phyloP scores from a whole-genome alignment of 2,888 invertebrate genomes.

The Drosophila percnosoma region DNA sequence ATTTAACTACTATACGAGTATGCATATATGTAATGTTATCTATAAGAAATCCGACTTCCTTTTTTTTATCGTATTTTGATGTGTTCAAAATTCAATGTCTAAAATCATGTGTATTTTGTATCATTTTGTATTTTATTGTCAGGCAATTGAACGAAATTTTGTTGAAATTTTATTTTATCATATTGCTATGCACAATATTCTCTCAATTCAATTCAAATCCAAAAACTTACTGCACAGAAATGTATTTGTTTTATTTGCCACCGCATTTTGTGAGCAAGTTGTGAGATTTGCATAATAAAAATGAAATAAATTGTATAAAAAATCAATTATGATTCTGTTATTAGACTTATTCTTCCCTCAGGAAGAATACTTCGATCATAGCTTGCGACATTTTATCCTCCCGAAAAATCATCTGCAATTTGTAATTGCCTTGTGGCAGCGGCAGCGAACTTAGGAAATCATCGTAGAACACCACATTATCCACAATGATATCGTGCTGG shows the following conservation, averaged over 20 bases:
- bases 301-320: constrained; percentile 47
- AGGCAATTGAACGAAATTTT: constrained; percentile 30
- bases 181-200: constrained; percentile 52
- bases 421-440: constrained; percentile 45
- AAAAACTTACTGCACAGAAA: constrained; percentile 22
- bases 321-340: not conserved
- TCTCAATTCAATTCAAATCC: constrained; percentile 31
- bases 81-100: constrained; percentile 52
- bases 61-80: constrained; percentile 59
- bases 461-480: constrained; percentile 45
- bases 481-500: constrained; percentile 40
- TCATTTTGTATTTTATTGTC: constrained; percentile 27
- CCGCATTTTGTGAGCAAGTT: constrained; percentile 51
- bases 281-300: constrained; percentile 55
- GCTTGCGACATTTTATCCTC: constrained; percentile 8
- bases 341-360: constrained; percentile 24
- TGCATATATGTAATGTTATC: constrained; percentile 18
- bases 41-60: constrained; percentile 30
- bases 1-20: constrained; percentile 30
- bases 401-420: constrained; percentile 30
- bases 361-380: constrained; percentile 15
- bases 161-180: constrained; percentile 33
- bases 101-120: constrained; percentile 39
- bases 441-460: constrained; percentile 32
- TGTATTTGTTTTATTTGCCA: constrained; percentile 53